Conservation (phyloP, 1,140 invertebrate genomes). For the Drosophila repleta region DNA sequence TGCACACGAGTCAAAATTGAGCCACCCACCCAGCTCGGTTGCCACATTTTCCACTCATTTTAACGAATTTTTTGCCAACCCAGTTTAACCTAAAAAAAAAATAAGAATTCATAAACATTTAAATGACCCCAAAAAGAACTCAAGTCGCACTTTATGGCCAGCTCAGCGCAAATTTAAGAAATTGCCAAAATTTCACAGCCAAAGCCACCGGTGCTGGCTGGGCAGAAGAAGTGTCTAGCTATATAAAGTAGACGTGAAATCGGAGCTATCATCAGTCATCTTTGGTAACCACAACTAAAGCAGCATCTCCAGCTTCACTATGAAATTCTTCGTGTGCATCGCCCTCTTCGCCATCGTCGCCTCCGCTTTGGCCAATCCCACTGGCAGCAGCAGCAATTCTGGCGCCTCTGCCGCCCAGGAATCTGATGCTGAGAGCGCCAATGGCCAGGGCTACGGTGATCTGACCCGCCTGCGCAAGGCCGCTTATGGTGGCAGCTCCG, state of each 20-base stretch:
- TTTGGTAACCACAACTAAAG: conserved; percentile 60
- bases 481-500: conserved; percentile 66
- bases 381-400: conserved; percentile 21
- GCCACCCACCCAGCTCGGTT: conserved; percentile 19
- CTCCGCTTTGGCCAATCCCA: conserved; percentile 56
- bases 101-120: not conserved
- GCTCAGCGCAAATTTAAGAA: conserved; percentile 25
- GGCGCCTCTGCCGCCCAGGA: conserved; percentile 37
- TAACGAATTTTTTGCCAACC: not conserved
- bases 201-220: conserved; percentile 52
- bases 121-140: conserved; percentile 38
- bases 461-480: conserved; percentile 71
- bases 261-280: conserved; percentile 59
- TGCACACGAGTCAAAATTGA: not conserved
- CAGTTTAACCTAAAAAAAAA: not conserved
- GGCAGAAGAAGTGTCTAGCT: conserved; percentile 26
- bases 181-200: conserved; percentile 35
- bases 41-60: not conserved
- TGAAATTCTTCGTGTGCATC: conserved; percentile 78
- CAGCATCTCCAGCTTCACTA: conserved; percentile 36
- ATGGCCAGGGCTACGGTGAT: conserved; percentile 54
- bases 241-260: conserved; percentile 53
- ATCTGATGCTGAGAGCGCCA: conserved; percentile 44
- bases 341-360: conserved; percentile 59
- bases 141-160: not conserved